Evolutionary conservation across 1,140 invertebrate genomes (phyloP), one percentile per base, ranked within the genome.

Genomic region (Calycopis cecrops): DNA sequence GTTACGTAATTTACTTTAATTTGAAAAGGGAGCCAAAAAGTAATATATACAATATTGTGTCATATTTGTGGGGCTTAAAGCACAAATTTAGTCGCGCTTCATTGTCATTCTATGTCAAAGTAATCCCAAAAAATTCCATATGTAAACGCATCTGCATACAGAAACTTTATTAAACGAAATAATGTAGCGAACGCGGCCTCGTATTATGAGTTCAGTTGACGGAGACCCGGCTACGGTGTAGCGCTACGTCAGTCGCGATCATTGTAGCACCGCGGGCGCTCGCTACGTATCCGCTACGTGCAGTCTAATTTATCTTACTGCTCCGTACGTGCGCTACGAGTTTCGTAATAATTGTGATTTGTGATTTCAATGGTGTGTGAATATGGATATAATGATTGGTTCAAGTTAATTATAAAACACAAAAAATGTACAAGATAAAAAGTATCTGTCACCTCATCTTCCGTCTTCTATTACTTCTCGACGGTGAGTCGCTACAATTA

Each of bases 391-490:
- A 21, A 17, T 44, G 52, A 63, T 49, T 66, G 55, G 58, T 59
- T 62, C 37, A 58, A 64, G 65, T 66, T 60, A 51, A 54, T 55
- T 62, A 59, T 55, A 61, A 33, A 35, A 17, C 11, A 65, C 6
- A 14, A 16, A 14, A 14, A 69, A 81, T 77, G 78, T 60, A 79
- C 65, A 75, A 80, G 70, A 83, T 83, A 77, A 76, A 73, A 76
- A 73, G 77, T 76, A 83, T 83, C 74, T 83, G 76, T 63, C 77
- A 83, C 61, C 76, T 83, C 61, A 77, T 83, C 62, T 83, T 83
- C 55, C 67, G 79, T n/a, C 59, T 83, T 63, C 72, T 83, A 59
- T 83, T 83, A 52, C 66, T 83, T 17, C 72, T 83, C 52, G 79
- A 83, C 64, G 79, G 77, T 83, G 55, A 76, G 76, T 76, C 52